These are phyloP conservation scores for Tipula vernalis DNA, from an alignment of 2,888 invertebrate species.

Conservation along the genomic window DNA sequence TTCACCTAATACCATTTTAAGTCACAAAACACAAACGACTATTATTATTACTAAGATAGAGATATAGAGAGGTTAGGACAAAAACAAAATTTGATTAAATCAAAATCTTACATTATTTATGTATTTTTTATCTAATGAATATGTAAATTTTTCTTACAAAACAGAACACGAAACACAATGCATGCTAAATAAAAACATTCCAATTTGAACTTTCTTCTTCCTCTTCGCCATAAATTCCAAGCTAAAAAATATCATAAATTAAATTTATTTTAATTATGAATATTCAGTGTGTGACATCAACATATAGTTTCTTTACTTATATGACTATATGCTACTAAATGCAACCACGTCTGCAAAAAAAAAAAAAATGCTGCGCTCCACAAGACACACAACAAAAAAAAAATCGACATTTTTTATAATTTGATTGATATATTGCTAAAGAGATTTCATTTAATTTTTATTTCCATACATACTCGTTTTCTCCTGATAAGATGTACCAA, in stretches of 20 bases:
- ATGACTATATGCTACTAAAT: background rate
- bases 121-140: background rate
- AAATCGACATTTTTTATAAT: background rate
- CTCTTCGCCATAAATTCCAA: background rate
- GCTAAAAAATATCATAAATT: background rate
- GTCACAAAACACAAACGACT: background rate
- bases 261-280: background rate
- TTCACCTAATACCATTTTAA: background rate
- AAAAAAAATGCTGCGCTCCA: background rate
- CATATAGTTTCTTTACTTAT: background rate
- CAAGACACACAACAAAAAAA: background rate
- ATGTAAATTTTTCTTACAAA: background rate
- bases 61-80: background rate
- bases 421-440: background rate
- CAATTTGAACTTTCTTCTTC: background rate
- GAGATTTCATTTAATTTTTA: background rate
- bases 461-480: background rate
- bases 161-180: background rate
- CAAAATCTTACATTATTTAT: background rate
- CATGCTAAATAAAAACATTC: background rate
- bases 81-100: background rate
- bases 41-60: background rate
- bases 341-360: background rate
- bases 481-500: background rate
- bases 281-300: background rate